Conservation (phyloP, 2,113 vertebrate genomes). For the Onychostoma macrolepis region DNA sequence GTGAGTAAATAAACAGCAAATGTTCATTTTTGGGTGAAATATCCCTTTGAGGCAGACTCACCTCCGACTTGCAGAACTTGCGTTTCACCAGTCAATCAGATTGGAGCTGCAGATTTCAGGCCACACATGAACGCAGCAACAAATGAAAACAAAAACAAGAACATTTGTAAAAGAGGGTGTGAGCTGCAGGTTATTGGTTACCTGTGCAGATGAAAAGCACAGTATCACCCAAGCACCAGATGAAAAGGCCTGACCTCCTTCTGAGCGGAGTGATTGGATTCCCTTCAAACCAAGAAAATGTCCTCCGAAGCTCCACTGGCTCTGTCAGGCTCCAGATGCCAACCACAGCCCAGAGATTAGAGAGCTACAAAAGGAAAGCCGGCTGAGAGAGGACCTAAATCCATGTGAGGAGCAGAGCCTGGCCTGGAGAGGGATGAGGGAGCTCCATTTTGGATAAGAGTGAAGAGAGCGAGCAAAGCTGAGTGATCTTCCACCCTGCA, state of each 20-base stretch:
- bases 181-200: neutral
- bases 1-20: too few species aligned
- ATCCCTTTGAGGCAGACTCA: neutral
- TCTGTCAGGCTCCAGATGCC: constrained; percentile 15
- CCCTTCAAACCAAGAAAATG: constrained; percentile 11
- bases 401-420: constrained; percentile 4
- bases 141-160: neutral
- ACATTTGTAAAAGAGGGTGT: neutral
- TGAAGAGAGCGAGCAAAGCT: constrained; percentile 24
- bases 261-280: constrained; percentile 1
- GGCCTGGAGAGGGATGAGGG: constrained; percentile 31
- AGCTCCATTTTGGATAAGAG: neutral
- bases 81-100: neutral
- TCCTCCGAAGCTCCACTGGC: neutral
- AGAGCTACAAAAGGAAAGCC: constrained; percentile 10
- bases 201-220: constrained; percentile 8
- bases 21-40: neutral
- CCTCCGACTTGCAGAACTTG: neutral
- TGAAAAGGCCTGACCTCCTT: constrained; percentile 17
- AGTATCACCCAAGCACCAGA: neutral
- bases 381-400: neutral
- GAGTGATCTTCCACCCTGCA: constrained; percentile 8
- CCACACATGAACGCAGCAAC: neutral
- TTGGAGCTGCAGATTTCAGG: neutral
- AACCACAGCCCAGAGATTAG: constrained; percentile 14